A percentile compares a stretch with the other conserved stretches of the same genome.
phyloP scores from a whole-genome alignment of 1,140 invertebrate genomes.

The Achatina immaculata region DNA sequence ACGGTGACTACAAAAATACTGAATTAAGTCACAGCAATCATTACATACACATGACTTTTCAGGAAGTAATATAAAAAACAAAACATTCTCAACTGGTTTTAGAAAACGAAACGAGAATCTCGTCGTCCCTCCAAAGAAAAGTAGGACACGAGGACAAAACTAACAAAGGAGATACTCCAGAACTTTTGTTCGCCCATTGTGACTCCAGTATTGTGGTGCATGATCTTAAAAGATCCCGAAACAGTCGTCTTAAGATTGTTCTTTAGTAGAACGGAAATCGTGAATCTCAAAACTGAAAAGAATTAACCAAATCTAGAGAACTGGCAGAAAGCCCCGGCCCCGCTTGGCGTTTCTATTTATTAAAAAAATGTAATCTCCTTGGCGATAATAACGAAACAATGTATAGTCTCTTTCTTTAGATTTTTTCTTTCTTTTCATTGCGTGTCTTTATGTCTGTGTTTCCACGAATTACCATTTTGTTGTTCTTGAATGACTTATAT shows the following conservation, averaged over 20 bases:
- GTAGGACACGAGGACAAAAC: neutral
- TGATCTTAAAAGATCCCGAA: neutral
- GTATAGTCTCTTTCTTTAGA: neutral
- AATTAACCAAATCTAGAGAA: neutral
- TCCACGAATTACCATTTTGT: neutral
- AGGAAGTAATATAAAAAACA: neutral
- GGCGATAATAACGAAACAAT: neutral
- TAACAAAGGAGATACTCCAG: neutral
- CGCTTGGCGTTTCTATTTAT: neutral
- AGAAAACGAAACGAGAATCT: neutral
- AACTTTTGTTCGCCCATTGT: neutral
- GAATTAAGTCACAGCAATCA: neutral
- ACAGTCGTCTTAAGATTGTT: neutral
- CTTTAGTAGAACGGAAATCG: neutral
- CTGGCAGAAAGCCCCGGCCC: neutral
- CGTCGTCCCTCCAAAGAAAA: neutral
- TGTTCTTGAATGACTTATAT: neutral
- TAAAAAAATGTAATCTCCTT: neutral
- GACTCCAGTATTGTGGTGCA: neutral
- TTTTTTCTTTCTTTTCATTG: neutral
- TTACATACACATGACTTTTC: neutral
- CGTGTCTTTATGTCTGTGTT: neutral
- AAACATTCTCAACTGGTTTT: neutral
- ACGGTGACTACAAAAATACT: slow-evolving; percentile 3
- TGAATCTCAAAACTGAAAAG: neutral